phyloP scores from a whole-genome alignment of 2,113 vertebrate species.

The Thinocorus orbignyianus region DNA sequence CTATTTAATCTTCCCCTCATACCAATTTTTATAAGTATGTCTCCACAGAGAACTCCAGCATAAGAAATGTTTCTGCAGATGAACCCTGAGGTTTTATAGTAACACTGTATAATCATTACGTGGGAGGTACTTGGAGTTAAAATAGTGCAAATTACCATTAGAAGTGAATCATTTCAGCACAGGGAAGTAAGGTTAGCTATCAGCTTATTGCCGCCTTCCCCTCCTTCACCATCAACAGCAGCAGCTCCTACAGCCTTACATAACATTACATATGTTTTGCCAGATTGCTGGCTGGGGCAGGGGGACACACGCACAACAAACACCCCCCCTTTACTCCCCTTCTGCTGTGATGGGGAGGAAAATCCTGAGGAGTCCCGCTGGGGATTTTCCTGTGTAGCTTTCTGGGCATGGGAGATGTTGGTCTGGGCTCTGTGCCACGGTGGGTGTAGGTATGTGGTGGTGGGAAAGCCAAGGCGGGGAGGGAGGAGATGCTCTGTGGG shows the following conservation, averaged over 20 bases:
- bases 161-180: not conserved
- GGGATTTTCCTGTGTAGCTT: not conserved
- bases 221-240: not conserved
- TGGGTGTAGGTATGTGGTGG: accelerated
- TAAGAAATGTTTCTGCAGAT: not conserved
- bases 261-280: not conserved
- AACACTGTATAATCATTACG: not conserved
- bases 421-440: accelerated
- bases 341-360: not conserved
- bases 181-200: not conserved
- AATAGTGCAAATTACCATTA: not conserved
- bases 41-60: not conserved
- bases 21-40: not conserved
- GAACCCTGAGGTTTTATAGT: constrained; percentile 30
- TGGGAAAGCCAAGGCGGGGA: not conserved
- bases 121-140: not conserved
- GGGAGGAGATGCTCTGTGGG: not conserved
- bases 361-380: not conserved
- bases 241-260: not conserved
- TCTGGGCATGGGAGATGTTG: no score
- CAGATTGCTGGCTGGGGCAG: not conserved
- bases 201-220: not conserved
- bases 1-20: constrained; percentile 37
- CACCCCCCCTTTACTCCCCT: not conserved
- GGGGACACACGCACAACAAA: not conserved